These are phyloP conservation scores for Sebastes flavidus DNA, from an alignment of 2,797 vertebrate genomes.

Conservation along the genomic window DNA sequence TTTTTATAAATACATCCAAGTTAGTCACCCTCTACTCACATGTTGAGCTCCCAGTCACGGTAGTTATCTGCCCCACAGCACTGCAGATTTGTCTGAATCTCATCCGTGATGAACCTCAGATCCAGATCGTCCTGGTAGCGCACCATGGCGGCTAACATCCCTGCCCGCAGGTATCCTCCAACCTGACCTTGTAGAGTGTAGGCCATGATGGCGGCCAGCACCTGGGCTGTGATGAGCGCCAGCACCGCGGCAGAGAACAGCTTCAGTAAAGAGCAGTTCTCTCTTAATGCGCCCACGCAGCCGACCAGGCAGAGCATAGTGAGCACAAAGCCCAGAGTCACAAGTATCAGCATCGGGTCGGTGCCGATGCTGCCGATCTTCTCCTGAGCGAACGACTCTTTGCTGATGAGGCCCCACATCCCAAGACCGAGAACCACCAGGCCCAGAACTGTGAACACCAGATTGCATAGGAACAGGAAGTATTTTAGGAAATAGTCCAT, in stretches of 20 bases:
- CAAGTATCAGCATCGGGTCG: slow-evolving; percentile 88
- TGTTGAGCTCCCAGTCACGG: slow-evolving; percentile 89
- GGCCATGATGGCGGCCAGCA: slow-evolving; percentile 78
- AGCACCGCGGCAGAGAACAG: slow-evolving; percentile 80
- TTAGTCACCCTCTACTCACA: slow-evolving; percentile 79
- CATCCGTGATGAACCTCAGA: slow-evolving; percentile 89
- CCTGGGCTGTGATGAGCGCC: slow-evolving; percentile 75
- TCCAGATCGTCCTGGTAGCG: slow-evolving; percentile 90
- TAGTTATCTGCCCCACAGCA: slow-evolving; percentile 91
- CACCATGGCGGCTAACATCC: slow-evolving; percentile 82
- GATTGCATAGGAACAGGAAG: slow-evolving; percentile 84
- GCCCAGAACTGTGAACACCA: slow-evolving; percentile 86
- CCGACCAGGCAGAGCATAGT: slow-evolving; percentile 84
- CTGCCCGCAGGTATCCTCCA: slow-evolving; percentile 69
- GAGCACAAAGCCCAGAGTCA: slow-evolving; percentile 78
- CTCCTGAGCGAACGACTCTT: slow-evolving; percentile 81
- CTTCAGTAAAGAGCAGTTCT: slow-evolving; percentile 85
- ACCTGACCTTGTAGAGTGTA: slow-evolving; percentile 80
- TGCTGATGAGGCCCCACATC: slow-evolving; percentile 90
- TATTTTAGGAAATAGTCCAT: slow-evolving; percentile 83
- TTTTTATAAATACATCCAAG: background rate
- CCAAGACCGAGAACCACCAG: slow-evolving; percentile 82
- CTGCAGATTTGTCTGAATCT: slow-evolving; percentile 87
- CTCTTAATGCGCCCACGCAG: slow-evolving; percentile 86
- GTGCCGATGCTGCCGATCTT: slow-evolving; percentile 77